A percentile compares a stretch with the other conserved stretches of the same genome.
These are phyloP conservation scores for Phymastichus coffea DNA, from an alignment of 1,140 invertebrate species.

Conservation along the genomic window DNA sequence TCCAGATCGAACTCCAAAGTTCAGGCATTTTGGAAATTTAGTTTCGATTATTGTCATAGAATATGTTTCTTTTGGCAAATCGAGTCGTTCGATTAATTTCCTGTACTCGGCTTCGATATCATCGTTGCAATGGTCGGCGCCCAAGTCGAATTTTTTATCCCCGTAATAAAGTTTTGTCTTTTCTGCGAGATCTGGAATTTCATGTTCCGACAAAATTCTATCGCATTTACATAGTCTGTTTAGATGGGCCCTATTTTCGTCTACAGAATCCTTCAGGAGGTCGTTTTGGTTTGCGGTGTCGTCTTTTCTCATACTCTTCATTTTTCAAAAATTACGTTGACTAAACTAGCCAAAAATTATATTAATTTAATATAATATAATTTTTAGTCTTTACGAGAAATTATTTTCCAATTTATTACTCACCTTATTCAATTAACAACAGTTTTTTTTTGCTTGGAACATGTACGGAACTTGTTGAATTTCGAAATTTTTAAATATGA, in stretches of 20 bases:
- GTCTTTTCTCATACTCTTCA: neutral
- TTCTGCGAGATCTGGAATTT: constrained; percentile 29
- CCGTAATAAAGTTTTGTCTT: constrained; percentile 23
- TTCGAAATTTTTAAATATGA: too few relatives aligned
- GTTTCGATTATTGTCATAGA: constrained; percentile 43
- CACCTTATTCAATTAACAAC: too few relatives aligned
- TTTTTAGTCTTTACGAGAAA: too few relatives aligned
- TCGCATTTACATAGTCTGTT: constrained; percentile 34
- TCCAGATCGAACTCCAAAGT: constrained; percentile 44
- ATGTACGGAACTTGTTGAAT: too few relatives aligned
- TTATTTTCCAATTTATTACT: too few relatives aligned
- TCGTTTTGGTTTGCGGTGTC: neutral
- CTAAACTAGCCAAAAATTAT: too few relatives aligned
- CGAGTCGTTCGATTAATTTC: constrained; percentile 37
- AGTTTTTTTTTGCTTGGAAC: too few relatives aligned
- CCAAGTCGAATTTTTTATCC: constrained; percentile 30
- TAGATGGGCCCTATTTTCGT: constrained; percentile 17
- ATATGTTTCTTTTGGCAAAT: constrained; percentile 43
- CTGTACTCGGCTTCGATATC: constrained; percentile 39
- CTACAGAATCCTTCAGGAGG: neutral
- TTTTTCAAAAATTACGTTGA: neutral
- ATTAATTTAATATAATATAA: too few relatives aligned
- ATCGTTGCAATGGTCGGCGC: constrained; percentile 31
- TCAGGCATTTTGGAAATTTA: constrained; percentile 36
- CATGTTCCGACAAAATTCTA: constrained; percentile 34